Conservation (phyloP, 1,140 invertebrate genomes). For the Drosophila rufa region DNA sequence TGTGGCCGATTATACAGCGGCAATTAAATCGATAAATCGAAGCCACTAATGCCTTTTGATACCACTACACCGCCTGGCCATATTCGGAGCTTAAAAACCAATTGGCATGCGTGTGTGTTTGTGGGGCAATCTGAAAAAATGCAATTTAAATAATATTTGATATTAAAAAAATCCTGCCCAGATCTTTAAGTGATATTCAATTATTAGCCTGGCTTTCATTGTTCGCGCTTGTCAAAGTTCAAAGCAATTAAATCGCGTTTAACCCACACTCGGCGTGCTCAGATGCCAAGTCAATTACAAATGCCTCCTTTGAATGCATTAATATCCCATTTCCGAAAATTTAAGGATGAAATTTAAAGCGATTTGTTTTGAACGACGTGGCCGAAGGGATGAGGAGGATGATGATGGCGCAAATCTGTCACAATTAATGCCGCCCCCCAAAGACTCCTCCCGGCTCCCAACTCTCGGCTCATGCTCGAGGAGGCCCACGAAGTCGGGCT, state of each 20-base stretch:
- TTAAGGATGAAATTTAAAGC: conserved; percentile 20
- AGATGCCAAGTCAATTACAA: conserved; percentile 48
- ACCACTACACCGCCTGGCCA: background rate
- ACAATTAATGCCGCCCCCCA: conserved; percentile 67
- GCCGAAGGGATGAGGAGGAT: background rate
- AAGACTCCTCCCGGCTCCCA: background rate
- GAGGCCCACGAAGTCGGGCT: conserved; percentile 22
- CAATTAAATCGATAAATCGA: conserved; percentile 18
- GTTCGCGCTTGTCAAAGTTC: background rate
- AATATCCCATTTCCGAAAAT: conserved; percentile 34
- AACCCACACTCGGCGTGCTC: background rate
- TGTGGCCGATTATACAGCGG: background rate
- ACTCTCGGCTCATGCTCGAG: background rate
- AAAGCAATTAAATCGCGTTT: conserved; percentile 44
- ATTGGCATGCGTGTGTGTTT: background rate
- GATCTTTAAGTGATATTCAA: conserved; percentile 12
- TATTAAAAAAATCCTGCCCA: too few species aligned
- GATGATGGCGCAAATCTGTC: conserved; percentile 63
- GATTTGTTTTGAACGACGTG: background rate
- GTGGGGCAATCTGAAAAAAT: background rate
- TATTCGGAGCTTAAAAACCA: background rate
- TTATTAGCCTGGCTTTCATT: conserved; percentile 1
- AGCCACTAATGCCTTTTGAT: conserved; percentile 5
- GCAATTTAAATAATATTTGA: background rate
- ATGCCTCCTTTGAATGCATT: conserved; percentile 25